phyloP scores from a whole-genome alignment of 2,888 invertebrate species.

The Chamaedrilus cognettii region DNA sequence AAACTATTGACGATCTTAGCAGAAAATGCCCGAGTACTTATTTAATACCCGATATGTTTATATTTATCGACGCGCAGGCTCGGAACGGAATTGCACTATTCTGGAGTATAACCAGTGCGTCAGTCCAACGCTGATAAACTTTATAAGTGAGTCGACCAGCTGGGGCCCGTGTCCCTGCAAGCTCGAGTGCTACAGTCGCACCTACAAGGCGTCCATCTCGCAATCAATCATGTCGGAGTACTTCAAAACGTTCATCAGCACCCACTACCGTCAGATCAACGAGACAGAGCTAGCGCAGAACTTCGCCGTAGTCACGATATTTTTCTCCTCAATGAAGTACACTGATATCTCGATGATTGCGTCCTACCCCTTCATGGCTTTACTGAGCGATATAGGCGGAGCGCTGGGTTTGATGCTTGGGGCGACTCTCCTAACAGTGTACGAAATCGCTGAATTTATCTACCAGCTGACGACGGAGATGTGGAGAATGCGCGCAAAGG shows the following conservation, averaged over 20 bases:
- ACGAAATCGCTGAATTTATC: not conserved
- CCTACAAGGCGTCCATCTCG: not conserved
- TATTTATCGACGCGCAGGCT: too few relatives aligned
- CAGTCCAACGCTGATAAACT: not conserved
- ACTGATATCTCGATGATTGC: not conserved
- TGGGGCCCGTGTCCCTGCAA: not conserved
- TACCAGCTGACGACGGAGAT: not conserved
- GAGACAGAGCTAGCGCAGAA: not conserved
- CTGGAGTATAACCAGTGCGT: not conserved
- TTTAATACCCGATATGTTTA: too few relatives aligned
- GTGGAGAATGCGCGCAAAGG: too few relatives aligned
- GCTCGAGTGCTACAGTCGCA: conserved; percentile 1
- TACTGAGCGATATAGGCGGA: conserved; percentile 5
- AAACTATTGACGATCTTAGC: too few relatives aligned
- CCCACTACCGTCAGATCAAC: too few relatives aligned
- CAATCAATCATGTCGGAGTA: not conserved
- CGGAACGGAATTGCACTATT: not conserved
- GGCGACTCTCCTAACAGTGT: not conserved
- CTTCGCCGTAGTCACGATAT: not conserved
- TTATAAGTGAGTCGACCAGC: not conserved
- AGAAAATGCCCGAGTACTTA: too few relatives aligned
- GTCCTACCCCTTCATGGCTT: not conserved
- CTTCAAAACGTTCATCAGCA: not conserved
- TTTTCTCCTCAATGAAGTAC: not conserved
- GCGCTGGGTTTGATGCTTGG: not conserved